phyloP scores from a whole-genome alignment of 2,113 vertebrate species.

The Ailuropoda melanoleuca region DNA sequence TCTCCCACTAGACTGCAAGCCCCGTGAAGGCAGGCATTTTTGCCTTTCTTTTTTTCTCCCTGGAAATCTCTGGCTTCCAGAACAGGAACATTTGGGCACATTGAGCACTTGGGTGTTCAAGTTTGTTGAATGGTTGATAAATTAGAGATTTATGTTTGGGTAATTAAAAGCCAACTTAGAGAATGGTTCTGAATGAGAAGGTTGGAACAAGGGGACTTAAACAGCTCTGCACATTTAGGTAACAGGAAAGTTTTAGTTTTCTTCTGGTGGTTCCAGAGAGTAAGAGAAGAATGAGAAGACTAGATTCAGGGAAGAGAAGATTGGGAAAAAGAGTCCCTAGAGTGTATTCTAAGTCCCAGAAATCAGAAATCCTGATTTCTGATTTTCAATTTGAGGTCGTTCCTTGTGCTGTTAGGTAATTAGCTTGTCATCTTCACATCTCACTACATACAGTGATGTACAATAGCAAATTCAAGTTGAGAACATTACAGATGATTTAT shows the following conservation, averaged over 20 bases:
- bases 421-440: not conserved
- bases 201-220: not conserved
- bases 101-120: not conserved
- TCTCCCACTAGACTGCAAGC: not conserved
- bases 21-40: not conserved
- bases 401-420: not conserved
- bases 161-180: not conserved
- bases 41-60: not conserved
- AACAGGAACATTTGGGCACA: not conserved
- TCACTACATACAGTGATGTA: not conserved
- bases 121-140: not conserved
- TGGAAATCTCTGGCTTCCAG: not conserved
- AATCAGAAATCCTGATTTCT: not conserved
- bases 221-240: not conserved
- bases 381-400: not conserved
- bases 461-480: not conserved
- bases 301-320: not conserved
- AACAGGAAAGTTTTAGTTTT: not conserved
- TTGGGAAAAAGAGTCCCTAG: not conserved
- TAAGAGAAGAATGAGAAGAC: not conserved
- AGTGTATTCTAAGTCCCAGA: fast-evolving
- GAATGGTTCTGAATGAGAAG: not conserved
- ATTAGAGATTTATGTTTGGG: not conserved
- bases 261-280: not conserved
- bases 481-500: not conserved